Percentiles rank a stretch among this genome's conserved stretches.
phyloP scores from a whole-genome alignment of 1,140 invertebrate species.

The Mesaphorura yosii region DNA sequence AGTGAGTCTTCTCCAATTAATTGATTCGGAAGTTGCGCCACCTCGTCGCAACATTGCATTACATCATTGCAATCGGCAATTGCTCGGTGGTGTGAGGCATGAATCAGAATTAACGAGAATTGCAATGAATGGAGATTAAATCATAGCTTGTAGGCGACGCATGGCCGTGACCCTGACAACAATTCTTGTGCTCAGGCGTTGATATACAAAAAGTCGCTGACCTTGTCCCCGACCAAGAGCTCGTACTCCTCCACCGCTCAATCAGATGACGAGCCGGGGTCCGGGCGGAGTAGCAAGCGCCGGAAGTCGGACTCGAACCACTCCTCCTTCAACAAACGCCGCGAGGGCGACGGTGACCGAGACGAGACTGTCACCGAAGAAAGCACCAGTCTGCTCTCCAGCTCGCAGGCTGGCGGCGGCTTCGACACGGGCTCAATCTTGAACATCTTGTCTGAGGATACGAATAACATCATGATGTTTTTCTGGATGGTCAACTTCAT shows the following conservation, averaged over 20 bases:
- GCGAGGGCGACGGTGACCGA: slow-evolving; percentile 1
- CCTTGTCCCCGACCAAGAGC: slow-evolving; percentile 22
- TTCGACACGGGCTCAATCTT: slow-evolving; percentile 55
- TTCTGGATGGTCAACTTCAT: slow-evolving; percentile 73
- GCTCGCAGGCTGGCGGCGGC: slow-evolving; percentile 32
- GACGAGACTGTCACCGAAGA: slow-evolving; percentile 2
- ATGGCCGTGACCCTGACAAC: slow-evolving; percentile 4
- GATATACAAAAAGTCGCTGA: slow-evolving; percentile 47
- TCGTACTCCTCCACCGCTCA: not conserved
- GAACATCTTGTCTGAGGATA: slow-evolving; percentile 73
- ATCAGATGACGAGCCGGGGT: slow-evolving; percentile 3
- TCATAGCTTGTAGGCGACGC: no score
- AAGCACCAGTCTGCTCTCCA: no score
- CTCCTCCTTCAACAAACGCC: no score
- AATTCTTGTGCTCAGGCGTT: slow-evolving; percentile 44
- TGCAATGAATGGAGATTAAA: no score
- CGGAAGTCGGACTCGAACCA: slow-evolving; percentile 1
- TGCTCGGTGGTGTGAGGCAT: no score
- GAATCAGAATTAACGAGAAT: no score
- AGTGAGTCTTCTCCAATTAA: no score
- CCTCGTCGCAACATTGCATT: no score
- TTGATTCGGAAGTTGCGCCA: no score
- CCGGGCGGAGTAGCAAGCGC: slow-evolving; percentile 1
- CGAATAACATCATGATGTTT: slow-evolving; percentile 67
- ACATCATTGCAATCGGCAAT: no score